Evolutionary conservation across 1,140 invertebrate species (phyloP), one percentile per base, ranked within the genome.

Genomic region (Bombus picipes): DNA sequence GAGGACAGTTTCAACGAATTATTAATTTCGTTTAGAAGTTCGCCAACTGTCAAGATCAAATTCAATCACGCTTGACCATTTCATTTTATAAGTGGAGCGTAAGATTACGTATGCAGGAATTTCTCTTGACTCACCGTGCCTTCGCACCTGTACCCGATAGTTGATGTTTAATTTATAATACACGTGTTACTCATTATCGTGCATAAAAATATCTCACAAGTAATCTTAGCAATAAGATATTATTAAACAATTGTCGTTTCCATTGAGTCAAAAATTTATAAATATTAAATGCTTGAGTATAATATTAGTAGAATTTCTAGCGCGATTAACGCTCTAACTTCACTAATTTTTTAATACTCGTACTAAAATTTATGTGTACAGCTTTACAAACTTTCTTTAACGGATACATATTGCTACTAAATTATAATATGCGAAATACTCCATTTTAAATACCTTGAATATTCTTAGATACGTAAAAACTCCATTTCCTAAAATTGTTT

Each of bases 21-120:
- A 70, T 91, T 87, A 83, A 84, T 86, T 81, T 37, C 43, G 3
- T 18, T 62, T 39, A 43, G 32, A 41, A 57, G 34, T 86, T 18
- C 15, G 32, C 32, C 18, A 25, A 77, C 18, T 87, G 70, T 89
- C 89, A 89, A 90, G 90, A 91, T 93, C 87, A 91, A 93, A 90
- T 92, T 92, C 87, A 92, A 80, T 90, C 87, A 91, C 92, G 89
- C 84, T 92, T 89, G 88, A 93, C 81, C 89, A 88, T 84, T 88
- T 87, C 83, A 87, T 84, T 88, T 83, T 81, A 65, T 87, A 87
- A 87, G 66, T 86, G 75, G 72, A 84, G 79, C 85, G 77, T 78
- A 39, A 72, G 68, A 94, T 94, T 94, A 94, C 88, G 85, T 92
- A 94, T 95, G 94, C 93, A 94, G 92, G 93, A 94, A 95, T 94